A percentile compares a stretch with the other conserved stretches of the same genome.
Evolutionary conservation across 2,888 invertebrate species (phyloP).

Genomic region (Mythimna vitellina): DNA sequence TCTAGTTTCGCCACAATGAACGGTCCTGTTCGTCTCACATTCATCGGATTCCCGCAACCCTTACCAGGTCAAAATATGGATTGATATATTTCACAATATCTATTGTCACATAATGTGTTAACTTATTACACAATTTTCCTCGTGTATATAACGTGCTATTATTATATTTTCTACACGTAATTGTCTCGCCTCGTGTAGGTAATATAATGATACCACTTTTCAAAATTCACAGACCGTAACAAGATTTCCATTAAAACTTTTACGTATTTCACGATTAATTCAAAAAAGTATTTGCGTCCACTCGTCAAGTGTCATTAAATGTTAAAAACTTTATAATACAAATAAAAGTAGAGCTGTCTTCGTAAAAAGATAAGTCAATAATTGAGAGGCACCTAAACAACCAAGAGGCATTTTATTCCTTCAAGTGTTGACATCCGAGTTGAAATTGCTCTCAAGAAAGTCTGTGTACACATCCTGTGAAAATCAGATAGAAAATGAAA

Average conservation of each 20-base stretch:
- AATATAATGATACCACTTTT: too few relatives aligned
- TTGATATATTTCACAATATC: background rate
- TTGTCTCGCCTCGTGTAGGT: too few relatives aligned
- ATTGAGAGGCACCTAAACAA: slow-evolving; percentile 41
- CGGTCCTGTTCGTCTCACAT: too few relatives aligned
- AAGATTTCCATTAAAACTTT: slow-evolving; percentile 12
- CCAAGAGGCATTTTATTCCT: slow-evolving; percentile 49
- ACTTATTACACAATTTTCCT: too few relatives aligned
- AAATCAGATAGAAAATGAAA: slow-evolving; percentile 61
- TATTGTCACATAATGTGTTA: background rate
- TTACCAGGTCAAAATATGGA: too few relatives aligned
- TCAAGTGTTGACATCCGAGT: slow-evolving; percentile 55
- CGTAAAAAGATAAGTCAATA: slow-evolving; percentile 40
- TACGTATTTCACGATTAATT: slow-evolving; percentile 10
- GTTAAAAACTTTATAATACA: slow-evolving; percentile 29
- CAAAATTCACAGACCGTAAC: slow-evolving; percentile 7
- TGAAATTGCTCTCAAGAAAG: slow-evolving; percentile 58
- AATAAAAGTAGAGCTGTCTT: slow-evolving; percentile 36
- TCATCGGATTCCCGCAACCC: too few relatives aligned
- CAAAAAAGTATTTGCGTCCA: slow-evolving; percentile 25
- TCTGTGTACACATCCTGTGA: slow-evolving; percentile 59
- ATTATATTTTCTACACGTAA: background rate
- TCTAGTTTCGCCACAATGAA: too few relatives aligned
- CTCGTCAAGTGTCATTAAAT: slow-evolving; percentile 34
- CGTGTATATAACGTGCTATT: too few relatives aligned